phyloP scores from a whole-genome alignment of 2,797 vertebrate species.

The Parauchenoglanis ngamensis region DNA sequence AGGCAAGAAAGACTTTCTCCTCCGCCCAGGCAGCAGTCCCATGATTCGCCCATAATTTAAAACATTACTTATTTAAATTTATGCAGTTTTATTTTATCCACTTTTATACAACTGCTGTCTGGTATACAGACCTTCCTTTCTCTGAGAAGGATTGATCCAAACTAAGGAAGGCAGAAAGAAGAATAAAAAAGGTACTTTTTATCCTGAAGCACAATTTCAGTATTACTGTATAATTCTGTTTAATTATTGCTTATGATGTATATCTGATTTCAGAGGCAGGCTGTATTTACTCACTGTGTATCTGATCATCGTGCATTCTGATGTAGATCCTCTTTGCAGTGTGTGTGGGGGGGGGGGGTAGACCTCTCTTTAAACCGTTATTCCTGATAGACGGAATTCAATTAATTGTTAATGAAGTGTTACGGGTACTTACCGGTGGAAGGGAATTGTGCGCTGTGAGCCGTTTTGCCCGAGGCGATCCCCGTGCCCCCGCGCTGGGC shows the following conservation, averaged over 20 bases:
- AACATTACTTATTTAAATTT: not conserved
- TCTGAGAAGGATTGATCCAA: not conserved
- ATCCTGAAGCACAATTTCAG: not conserved
- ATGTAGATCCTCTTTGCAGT: slow-evolving; percentile 1
- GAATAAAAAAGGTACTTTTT: not conserved
- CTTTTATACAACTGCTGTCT: not conserved
- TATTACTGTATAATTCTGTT: not conserved
- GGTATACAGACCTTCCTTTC: not conserved
- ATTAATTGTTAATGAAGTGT: slow-evolving; percentile 78
- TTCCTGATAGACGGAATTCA: slow-evolving; percentile 76
- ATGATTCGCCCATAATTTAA: not conserved
- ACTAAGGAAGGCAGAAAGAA: not conserved
- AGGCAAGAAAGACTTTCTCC: not conserved
- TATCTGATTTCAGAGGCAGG: not conserved
- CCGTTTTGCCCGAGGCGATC: slow-evolving; percentile 65
- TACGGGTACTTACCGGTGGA: slow-evolving; percentile 77
- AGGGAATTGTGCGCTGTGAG: slow-evolving; percentile 74
- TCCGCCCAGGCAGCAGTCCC: not conserved
- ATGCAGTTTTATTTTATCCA: too few relatives aligned
- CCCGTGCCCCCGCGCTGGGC: slow-evolving; percentile 51
- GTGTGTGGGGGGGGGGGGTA: not conserved
- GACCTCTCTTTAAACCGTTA: slow-evolving; percentile 55
- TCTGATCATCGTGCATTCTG: slow-evolving; percentile 30
- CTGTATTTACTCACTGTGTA: not conserved
- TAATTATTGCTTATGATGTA: not conserved